These are phyloP conservation scores for Smithornis capensis DNA, from an alignment of 2,113 vertebrate species.

Conservation along the genomic window DNA sequence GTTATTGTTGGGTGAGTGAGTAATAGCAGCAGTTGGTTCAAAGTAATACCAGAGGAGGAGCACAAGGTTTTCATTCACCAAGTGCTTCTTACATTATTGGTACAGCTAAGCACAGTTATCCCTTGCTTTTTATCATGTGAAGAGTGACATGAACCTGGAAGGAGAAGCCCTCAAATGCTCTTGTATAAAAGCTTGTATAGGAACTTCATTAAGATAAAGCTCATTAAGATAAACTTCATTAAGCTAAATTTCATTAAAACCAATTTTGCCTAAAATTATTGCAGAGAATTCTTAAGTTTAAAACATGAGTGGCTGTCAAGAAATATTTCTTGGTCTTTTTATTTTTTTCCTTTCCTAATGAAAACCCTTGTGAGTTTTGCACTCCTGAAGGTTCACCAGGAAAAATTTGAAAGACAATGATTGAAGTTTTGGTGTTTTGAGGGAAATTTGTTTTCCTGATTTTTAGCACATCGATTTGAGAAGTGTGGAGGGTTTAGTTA, in stretches of 20 bases:
- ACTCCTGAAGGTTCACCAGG: not conserved
- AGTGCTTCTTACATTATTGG: not conserved
- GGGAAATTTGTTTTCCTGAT: not conserved
- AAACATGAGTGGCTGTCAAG: not conserved
- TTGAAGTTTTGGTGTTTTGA: not conserved
- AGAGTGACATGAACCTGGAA: not conserved
- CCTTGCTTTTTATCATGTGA: not conserved
- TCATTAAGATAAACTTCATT: not conserved
- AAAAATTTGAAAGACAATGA: not conserved
- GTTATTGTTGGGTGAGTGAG: not conserved
- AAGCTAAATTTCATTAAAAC: not conserved
- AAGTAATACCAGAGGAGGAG: not conserved
- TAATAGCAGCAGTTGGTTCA: not conserved
- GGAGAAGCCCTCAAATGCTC: not conserved
- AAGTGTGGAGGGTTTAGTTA: not conserved
- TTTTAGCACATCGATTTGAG: not conserved
- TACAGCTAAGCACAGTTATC: not conserved
- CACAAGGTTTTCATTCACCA: not conserved
- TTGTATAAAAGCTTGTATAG: not conserved
- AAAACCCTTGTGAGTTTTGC: not conserved
- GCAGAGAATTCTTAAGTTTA: not conserved
- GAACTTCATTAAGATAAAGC: not conserved
- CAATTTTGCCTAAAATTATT: not conserved
- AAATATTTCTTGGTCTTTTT: not conserved
- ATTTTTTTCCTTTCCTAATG: not conserved